phyloP scores from a whole-genome alignment of 2,888 invertebrate species.

The Lasioglossum malachurum region DNA sequence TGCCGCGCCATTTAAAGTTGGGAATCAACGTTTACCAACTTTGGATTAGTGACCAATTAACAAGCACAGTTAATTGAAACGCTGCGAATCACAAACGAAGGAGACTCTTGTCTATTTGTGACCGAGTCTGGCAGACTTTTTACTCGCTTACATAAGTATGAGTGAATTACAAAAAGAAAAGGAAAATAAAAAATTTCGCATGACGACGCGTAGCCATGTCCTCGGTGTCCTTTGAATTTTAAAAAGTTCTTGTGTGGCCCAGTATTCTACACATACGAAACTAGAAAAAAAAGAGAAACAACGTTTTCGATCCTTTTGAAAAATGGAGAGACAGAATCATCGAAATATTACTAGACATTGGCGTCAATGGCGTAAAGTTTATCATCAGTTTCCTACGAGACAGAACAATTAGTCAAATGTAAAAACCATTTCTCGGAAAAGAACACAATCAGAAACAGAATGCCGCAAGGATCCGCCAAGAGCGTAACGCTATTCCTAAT shows the following conservation, averaged over 20 bases:
- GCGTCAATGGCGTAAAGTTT: too few relatives aligned
- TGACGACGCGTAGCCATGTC: background rate
- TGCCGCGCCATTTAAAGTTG: background rate
- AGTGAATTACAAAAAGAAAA: background rate
- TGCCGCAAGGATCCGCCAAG: too few relatives aligned
- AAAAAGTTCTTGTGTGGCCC: background rate
- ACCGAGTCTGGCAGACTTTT: background rate
- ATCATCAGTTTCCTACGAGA: too few relatives aligned
- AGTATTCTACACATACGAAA: background rate
- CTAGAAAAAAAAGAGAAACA: background rate
- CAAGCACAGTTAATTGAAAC: background rate
- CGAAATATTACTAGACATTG: too few relatives aligned
- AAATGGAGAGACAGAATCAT: too few relatives aligned
- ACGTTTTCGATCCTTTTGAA: background rate
- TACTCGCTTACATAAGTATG: background rate
- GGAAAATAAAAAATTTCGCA: background rate
- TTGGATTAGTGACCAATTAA: conserved; percentile 5
- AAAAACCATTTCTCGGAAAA: background rate
- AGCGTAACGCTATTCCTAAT: too few relatives aligned
- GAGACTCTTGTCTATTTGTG: background rate
- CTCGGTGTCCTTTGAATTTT: background rate
- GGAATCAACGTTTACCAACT: conserved; percentile 5
- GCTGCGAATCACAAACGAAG: conserved; percentile 1
- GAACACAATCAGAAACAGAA: too few relatives aligned
- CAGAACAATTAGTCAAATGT: too few relatives aligned